A percentile compares a stretch with the other conserved stretches of the same genome.
These are phyloP conservation scores for Sphaeridia pumilis DNA, from an alignment of 2,888 invertebrate genomes.

Conservation along the genomic window DNA sequence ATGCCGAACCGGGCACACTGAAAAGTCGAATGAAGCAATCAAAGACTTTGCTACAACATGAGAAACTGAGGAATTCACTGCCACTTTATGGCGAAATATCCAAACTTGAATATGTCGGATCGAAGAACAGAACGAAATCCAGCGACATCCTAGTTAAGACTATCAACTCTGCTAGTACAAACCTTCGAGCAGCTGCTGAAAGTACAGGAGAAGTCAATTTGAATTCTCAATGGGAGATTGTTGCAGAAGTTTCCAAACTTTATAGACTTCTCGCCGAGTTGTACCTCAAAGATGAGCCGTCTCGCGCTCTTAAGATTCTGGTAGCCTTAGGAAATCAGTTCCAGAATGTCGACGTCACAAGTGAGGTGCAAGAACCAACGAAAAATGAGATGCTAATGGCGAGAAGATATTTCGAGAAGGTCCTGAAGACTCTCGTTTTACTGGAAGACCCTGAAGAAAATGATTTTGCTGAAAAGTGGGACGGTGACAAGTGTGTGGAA, in stretches of 20 bases:
- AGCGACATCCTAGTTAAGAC: slow-evolving; percentile 26
- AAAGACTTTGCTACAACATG: slow-evolving; percentile 27
- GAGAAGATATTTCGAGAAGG: slow-evolving; percentile 24
- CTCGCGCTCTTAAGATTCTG: slow-evolving; percentile 19
- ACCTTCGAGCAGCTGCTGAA: slow-evolving; percentile 16
- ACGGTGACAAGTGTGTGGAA: slow-evolving; percentile 28
- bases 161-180: slow-evolving; percentile 21
- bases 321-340: slow-evolving; percentile 27
- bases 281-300: slow-evolving; percentile 17
- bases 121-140: slow-evolving; percentile 15
- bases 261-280: slow-evolving; percentile 28
- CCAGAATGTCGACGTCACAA: slow-evolving; percentile 11
- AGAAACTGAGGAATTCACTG: slow-evolving; percentile 27
- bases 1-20: slow-evolving; percentile 2
- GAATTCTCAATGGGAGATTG: slow-evolving; percentile 19
- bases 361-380: slow-evolving; percentile 11
- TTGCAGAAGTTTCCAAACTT: slow-evolving; percentile 22
- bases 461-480: slow-evolving; percentile 17
- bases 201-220: slow-evolving; percentile 9
- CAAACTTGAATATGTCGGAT: slow-evolving; percentile 30
- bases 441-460: slow-evolving; percentile 2
- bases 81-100: slow-evolving; percentile 28
- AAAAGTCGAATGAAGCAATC: slow-evolving; percentile 22
- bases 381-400: slow-evolving; percentile 27
- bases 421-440: slow-evolving; percentile 18